Conservation (phyloP, 2,888 invertebrate species). For the Gerris lacustris region DNA sequence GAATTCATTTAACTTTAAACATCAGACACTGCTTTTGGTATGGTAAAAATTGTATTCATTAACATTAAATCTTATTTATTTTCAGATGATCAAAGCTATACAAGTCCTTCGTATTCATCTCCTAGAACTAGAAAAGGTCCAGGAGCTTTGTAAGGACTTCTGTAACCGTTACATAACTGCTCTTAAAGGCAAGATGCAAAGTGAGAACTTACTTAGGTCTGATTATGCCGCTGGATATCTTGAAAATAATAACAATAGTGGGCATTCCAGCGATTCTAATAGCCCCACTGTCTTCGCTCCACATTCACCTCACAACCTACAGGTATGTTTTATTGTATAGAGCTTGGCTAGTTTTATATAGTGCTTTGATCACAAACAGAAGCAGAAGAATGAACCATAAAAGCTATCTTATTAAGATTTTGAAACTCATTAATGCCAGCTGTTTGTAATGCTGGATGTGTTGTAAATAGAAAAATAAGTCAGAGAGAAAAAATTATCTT, state of each 20-base stretch:
- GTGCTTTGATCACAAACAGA: constrained; percentile 4
- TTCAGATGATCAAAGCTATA: constrained; percentile 71
- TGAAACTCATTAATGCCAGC: too few species aligned
- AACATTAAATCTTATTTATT: constrained; percentile 22
- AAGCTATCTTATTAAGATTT: too few species aligned
- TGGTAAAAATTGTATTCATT: too few species aligned
- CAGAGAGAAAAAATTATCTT: too few species aligned
- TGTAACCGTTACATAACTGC: constrained; percentile 86
- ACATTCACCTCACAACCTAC: constrained; percentile 32
- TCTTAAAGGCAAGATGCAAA: constrained; percentile 80
- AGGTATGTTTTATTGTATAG: constrained; percentile 26
- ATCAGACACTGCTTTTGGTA: too few species aligned
- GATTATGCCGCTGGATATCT: constrained; percentile 49
- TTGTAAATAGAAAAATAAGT: too few species aligned
- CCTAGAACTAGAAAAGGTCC: constrained; percentile 84
- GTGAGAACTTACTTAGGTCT: constrained; percentile 67
- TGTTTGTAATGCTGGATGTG: too few species aligned
- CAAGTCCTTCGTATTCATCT: constrained; percentile 86
- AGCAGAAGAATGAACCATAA: too few species aligned
- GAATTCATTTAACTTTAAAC: too few species aligned
- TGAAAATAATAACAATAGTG: constrained; percentile 33
- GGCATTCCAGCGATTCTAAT: constrained; percentile 32
- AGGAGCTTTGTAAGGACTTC: constrained; percentile 88
- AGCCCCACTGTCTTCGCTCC: constrained; percentile 33
- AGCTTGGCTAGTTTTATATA: constrained; percentile 8